Evolutionary conservation across 2,797 vertebrate genomes (phyloP), one percentile per base, ranked within the genome.

Genomic region (Lagocephalus sceleratus): DNA sequence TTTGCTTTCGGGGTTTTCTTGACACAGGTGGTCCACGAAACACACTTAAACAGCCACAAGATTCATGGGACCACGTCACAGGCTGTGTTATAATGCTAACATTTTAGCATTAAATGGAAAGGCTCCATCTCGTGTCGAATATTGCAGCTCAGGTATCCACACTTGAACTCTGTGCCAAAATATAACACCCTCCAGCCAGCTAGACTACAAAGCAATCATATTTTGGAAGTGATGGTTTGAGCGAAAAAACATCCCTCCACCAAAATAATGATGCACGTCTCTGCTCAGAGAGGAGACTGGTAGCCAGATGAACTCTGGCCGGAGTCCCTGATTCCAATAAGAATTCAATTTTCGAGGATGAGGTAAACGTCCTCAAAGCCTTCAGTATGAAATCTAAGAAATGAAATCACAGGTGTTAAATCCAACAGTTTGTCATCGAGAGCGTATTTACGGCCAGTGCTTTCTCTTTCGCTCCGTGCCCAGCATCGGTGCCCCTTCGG

Each of bases 51-150:
- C 20, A 54, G 26, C 55, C 20, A 23, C 1, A 51, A n/a, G 16
- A 49, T 57, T 14, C 25, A 51, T 19, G 39, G 60, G 47, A 57
- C 54, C 47, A 26, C 48, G 20, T 21, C 12, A 22, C 15, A 59
- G 20, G 48, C n/a, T 58, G 15, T 12, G n/a, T 21, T 25, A 16
- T 32, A 5, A 44, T 2, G 50, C 57, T 54, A 64, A 67, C 8
- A 44, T 62, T 70, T 20, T 50, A 59, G 71, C 51, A 55, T 61
- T 51, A 19, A 2, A 39, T 60, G 44, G 47, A 58, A 62, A 40
- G 5, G 16, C 35, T 68, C 41, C 21, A n/a, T 2, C 22, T 43
- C 47, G 22, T 20, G 67, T 48, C 25, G 60, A 62, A 77, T 63
- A 47, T 44, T 52, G 22, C 43, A 65, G 44, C 60, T 41, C 25